A percentile compares a stretch with the other conserved stretches of the same genome.
Evolutionary conservation across 2,888 invertebrate genomes (phyloP).

Genomic region (Metalampra italica): DNA sequence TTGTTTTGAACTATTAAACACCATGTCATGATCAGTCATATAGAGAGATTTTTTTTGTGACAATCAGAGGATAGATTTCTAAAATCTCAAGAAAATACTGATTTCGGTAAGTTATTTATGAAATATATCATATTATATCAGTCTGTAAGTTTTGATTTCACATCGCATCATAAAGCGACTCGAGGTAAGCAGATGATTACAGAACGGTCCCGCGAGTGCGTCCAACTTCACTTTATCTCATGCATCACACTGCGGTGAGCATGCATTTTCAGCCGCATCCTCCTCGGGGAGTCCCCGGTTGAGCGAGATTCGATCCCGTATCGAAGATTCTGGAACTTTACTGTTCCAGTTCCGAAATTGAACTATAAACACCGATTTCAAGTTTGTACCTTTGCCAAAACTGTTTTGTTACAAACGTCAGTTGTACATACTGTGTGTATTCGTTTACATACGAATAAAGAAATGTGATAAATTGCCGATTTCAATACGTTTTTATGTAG

Average conservation of each 20-base stretch:
- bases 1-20: too few species aligned
- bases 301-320: conserved; percentile 31
- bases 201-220: conserved; percentile 43
- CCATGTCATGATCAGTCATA: too few species aligned
- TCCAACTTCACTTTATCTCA: conserved; percentile 53
- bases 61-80: too few species aligned
- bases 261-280: conserved; percentile 53
- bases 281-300: conserved; percentile 32
- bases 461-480: too few species aligned
- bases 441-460: neutral
- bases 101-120: too few species aligned
- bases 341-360: conserved; percentile 20
- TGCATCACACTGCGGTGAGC: conserved; percentile 48
- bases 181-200: conserved; percentile 53
- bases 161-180: neutral
- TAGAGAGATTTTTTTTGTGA: too few species aligned
- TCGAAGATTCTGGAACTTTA: conserved; percentile 18
- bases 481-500: too few species aligned
- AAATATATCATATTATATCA: neutral
- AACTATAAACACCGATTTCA: conserved; percentile 19
- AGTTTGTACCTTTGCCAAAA: conserved; percentile 9
- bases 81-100: too few species aligned
- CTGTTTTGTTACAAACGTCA: conserved; percentile 1
- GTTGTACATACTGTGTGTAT: neutral
- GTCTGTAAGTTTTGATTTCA: conserved; percentile 7